phyloP scores from a whole-genome alignment of 2,797 vertebrate genomes.

The Agapornis canus region DNA sequence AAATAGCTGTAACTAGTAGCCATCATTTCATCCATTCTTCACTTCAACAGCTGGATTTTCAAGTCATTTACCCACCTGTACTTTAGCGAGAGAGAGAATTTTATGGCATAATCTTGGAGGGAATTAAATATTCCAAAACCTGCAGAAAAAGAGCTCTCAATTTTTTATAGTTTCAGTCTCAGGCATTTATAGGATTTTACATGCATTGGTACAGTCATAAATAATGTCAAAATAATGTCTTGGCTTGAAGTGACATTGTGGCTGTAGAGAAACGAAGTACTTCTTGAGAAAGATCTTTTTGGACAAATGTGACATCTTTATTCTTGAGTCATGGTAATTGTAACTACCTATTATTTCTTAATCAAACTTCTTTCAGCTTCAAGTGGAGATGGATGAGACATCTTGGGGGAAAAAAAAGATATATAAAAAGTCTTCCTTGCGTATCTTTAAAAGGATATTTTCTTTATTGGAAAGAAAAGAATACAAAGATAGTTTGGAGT shows the following conservation, averaged over 20 bases:
- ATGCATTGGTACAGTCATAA: background rate
- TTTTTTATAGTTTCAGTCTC: slow-evolving; percentile 1
- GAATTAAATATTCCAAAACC: background rate
- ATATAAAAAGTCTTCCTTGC: background rate
- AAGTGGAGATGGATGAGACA: background rate
- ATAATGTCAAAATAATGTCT: slow-evolving; percentile 12
- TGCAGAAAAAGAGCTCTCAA: background rate
- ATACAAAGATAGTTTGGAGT: background rate
- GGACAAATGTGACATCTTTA: background rate
- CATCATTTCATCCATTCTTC: background rate
- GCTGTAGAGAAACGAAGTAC: background rate
- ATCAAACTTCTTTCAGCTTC: background rate
- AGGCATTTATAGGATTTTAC: background rate
- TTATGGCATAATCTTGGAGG: background rate
- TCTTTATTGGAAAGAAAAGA: background rate
- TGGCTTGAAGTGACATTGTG: background rate
- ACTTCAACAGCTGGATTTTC: background rate
- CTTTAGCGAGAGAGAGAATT: background rate
- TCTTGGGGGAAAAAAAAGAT: background rate
- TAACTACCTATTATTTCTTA: background rate
- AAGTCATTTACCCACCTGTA: background rate
- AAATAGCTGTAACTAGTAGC: background rate
- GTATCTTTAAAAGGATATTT: background rate
- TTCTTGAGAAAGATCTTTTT: background rate
- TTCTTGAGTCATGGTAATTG: background rate